Base-by-base conservation (phyloP, 92 coral and sea anemone genomes). In the Porites cylindrica region DNA sequence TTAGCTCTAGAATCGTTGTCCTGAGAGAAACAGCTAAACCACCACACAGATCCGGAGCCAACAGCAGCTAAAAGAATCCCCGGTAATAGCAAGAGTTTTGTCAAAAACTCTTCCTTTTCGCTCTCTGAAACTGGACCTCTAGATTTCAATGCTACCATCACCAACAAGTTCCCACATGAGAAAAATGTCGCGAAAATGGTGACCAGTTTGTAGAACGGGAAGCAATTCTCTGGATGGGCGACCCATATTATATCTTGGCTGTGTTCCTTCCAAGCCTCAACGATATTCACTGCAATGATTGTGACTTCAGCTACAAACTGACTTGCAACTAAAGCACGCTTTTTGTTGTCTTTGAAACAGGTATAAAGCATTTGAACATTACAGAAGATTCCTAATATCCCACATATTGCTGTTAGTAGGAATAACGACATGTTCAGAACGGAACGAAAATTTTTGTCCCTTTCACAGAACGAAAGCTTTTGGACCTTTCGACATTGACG, bases 101-200 rank as follows among this genome's bases (percentile, higher is more conserved):
- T 19, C 18, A 23, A 5, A 14, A 4, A 9, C 18, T 16, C 56
- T 76, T 21, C 23, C 11, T 26, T 8, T 16, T 7, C 23, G 47
- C 26, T 8, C 1, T 2, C 68, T 13, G 9, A 1, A 3, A 20
- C 47, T 4, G 47, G 13, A 60, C 29, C n/a, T 13, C 67, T 21
- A 76, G 68, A 76, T 58, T 14, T 43, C 10, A 75, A 54, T 66
- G 51, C 79, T 54, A 75, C 20, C 61, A 76, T 59, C 62, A 2
- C 80, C 67, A 76, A 58, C 20, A 76, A 59, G 17, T 58, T 76
- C 1, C 67, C 80, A 32, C 80, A 43, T 2, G 65, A 62, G 68
- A 76, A 76, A 76, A 76, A 24, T 76, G 50, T 26, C 54, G 43
- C 20, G 24, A 59, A 29, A 1, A 67, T 59, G 10, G 67, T 58